Evolutionary conservation across 2,113 vertebrate genomes (phyloP), one percentile per base, ranked within the genome.

Genomic region (Nothobranchius furzeri): DNA sequence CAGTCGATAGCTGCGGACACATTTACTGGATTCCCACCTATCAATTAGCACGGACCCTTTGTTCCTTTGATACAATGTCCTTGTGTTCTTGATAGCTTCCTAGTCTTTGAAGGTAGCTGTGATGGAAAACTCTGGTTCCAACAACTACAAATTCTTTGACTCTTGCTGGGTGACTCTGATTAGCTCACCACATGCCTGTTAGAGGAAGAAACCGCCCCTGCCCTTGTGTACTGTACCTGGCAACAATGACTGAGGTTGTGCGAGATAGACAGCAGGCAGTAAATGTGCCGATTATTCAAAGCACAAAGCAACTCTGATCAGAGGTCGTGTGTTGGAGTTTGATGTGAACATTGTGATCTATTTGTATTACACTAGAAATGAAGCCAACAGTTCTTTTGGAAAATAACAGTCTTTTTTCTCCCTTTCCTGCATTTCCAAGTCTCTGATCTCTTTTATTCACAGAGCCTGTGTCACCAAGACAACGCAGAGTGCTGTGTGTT

Each of bases 71-170:
- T 90, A 82, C 70, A 24, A 24, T 75, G 75, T 78, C 77, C 64
- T 77, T 71, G 64, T 79, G 72, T 71, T 87, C 75, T 73, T 83
- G 77, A 84, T 75, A 69, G 68, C 65, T 73, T 86, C 76, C 76
- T 75, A 68, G 73, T 78, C 81, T 93, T 90, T 89, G 85, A 92
- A 92, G 78, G 82, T 75, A 82, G 65, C 70, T 72, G 77, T 71
- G 75, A 89, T 51, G 47, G 76, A 78, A 85, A 85, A 40, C 83
- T 75, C 76, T 65, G 66, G 83, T 89, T 90, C 89, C 77, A 89
- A 83, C 75, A 81, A 82, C 85, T 67, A 66, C 62, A 55, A 83
- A 83, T 85, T 79, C 84, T 82, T 87, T 83, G 82, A 81, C 78
- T 76, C 57, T 77, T 68, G 72, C 74, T 77, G 63, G 66, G 75